Evolutionary conservation across 2,113 vertebrate species (phyloP), one percentile per base, ranked within the genome.

Genomic region (Plotosus lineatus): DNA sequence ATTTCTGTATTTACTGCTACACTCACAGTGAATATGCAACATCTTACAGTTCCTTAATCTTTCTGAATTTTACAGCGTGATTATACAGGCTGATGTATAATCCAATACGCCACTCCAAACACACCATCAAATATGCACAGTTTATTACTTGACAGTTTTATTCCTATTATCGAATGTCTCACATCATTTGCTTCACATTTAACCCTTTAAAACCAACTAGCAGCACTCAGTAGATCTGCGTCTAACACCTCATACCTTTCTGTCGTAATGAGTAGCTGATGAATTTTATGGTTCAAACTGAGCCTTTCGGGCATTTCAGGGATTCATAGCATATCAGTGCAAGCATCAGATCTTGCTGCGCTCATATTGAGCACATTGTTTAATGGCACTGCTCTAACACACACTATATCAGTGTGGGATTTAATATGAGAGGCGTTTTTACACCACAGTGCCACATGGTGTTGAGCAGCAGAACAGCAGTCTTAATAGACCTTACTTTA

Each of bases 401-500:
- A 33, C 28, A 26, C 7, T 71, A 33, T 28, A 72, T 55, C 28
- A 23, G 19, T 51, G 36, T 26, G 33, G n/a, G 56, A 80, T 81
- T 80, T 85, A 85, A 82, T 85, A 82, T 77, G 33, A 48, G 28
- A 61, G 50, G 78, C 75, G 85, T 85, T 86, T 63, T 48, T 51
- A 42, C 87, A 87, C 89, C 77, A 90, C 89, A 90, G 89, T 88
- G 90, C 90, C 91, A 91, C 90, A 86, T 81, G 60, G 89, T 91
- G 92, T 89, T 69, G 75, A 87, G 77, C 55, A 88, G 66, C 85
- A 83, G 83, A 87, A 88, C 81, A 80, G 56, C 86, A 87, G 53
- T 68, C 75, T 63, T 14, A 33, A 21, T 28, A 48, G 33, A 33
- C 17, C 17, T n/a, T 23, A 14, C 68, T 71, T 63, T 2, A 75